phyloP scores from a whole-genome alignment of 1,140 invertebrate genomes.

The Neuroterus valhalla region DNA sequence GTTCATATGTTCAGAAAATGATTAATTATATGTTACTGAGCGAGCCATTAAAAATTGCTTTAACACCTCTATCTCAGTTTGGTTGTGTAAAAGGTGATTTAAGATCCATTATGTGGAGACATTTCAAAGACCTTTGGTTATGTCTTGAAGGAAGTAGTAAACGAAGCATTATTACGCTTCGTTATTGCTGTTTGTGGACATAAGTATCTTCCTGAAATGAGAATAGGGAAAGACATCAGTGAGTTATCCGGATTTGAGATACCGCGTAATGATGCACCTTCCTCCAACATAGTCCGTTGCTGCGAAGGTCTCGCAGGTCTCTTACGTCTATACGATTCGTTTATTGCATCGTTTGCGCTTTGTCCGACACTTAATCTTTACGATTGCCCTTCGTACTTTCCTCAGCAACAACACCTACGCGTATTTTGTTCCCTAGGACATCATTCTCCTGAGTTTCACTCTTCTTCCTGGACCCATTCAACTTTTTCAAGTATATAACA shows the following conservation, averaged over 20 bases:
- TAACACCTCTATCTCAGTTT: too few relatives aligned
- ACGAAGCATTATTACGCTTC: neutral
- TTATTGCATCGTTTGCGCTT: conserved; percentile 40
- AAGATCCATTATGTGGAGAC: neutral
- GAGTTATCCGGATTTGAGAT: conserved; percentile 23
- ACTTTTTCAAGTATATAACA: neutral
- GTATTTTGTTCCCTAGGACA: neutral
- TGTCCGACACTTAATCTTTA: conserved; percentile 41
- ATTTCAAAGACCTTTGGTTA: neutral
- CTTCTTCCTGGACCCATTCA: neutral
- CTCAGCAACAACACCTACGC: neutral
- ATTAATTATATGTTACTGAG: too few relatives aligned
- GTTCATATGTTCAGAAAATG: too few relatives aligned
- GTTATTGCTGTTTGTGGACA: conserved; percentile 6
- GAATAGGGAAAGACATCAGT: conserved; percentile 3
- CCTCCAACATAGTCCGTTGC: neutral
- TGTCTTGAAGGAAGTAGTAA: neutral
- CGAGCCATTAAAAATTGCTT: too few relatives aligned
- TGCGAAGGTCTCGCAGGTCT: neutral
- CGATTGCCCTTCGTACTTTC: conserved; percentile 32
- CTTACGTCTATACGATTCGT: conserved; percentile 43
- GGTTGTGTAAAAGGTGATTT: neutral
- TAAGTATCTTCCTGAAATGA: conserved; percentile 2
- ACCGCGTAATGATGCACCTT: conserved; percentile 13
- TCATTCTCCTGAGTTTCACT: neutral